A percentile compares a stretch with the other conserved stretches of the same genome.
These are phyloP conservation scores for Xylota segnis DNA, from an alignment of 2,888 invertebrate genomes.

Conservation along the genomic window DNA sequence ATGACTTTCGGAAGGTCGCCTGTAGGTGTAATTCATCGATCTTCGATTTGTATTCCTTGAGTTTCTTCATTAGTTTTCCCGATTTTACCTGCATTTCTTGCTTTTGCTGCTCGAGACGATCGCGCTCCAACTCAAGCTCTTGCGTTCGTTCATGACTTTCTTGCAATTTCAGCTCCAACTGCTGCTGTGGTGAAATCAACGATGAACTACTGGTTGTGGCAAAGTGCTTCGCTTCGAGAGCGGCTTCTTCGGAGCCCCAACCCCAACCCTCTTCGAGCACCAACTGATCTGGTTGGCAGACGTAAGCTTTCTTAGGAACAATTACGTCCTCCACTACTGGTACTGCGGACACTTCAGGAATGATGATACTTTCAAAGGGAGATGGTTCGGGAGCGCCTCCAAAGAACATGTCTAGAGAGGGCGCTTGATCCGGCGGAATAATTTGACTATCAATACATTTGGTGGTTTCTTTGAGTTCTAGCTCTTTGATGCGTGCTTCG, in stretches of 20 bases:
- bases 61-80: slow-evolving; percentile 91
- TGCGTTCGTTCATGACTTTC: slow-evolving; percentile 87
- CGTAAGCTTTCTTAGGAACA: slow-evolving; percentile 86
- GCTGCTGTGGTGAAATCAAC: slow-evolving; percentile 78
- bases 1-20: slow-evolving; percentile 77
- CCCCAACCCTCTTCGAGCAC: slow-evolving; percentile 79
- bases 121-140: slow-evolving; percentile 86
- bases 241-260: slow-evolving; percentile 86
- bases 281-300: slow-evolving; percentile 84
- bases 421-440: slow-evolving; percentile 72
- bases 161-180: slow-evolving; percentile 84
- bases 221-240: slow-evolving; percentile 85
- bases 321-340: slow-evolving; percentile 84
- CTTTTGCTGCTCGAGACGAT: slow-evolving; percentile 87
- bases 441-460: slow-evolving; percentile 79
- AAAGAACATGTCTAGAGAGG: slow-evolving; percentile 83
- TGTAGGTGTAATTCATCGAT: slow-evolving; percentile 85
- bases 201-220: slow-evolving; percentile 71
- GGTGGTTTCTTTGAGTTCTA: slow-evolving; percentile 77
- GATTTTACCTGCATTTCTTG: slow-evolving; percentile 89
- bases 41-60: slow-evolving; percentile 92
- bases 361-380: slow-evolving; percentile 77
- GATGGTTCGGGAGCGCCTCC: slow-evolving; percentile 75
- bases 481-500: slow-evolving; percentile 78
- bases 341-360: slow-evolving; percentile 77